Conservation (phyloP, 2,113 vertebrate species). For the Oreocharis arfaki region DNA sequence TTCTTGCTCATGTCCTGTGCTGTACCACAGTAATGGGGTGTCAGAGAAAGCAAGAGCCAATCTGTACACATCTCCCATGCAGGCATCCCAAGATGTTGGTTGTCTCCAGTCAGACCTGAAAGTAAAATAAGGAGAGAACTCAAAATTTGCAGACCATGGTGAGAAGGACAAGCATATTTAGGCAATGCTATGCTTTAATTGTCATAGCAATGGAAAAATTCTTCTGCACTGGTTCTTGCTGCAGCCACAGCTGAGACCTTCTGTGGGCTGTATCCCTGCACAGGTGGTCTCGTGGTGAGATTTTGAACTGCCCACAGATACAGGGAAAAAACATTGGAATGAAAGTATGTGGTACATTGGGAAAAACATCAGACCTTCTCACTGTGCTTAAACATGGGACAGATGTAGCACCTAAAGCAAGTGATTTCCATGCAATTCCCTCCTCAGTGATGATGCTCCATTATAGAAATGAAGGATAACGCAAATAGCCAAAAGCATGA, state of each 20-base stretch:
- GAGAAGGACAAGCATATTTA: background rate
- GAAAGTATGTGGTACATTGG: fast-evolving
- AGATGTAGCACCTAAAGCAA: background rate
- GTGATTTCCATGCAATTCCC: background rate
- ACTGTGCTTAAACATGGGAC: background rate
- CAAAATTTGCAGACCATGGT: background rate
- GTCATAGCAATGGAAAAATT: background rate
- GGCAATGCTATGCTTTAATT: background rate
- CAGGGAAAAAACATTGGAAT: background rate
- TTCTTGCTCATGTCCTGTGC: background rate
- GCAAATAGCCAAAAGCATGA: background rate
- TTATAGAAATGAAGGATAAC: background rate
- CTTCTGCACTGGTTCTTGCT: background rate
- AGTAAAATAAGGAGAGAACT: background rate
- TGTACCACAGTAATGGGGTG: background rate
- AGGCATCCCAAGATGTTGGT: background rate
- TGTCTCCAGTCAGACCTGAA: background rate
- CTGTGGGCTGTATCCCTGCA: background rate
- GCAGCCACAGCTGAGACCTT: background rate
- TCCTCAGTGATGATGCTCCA: background rate
- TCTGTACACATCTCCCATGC: background rate
- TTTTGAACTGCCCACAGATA: background rate
- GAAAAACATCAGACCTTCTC: background rate
- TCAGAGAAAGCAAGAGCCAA: background rate
- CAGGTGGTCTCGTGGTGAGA: background rate